These are phyloP conservation scores for Pantelozetes paolii DNA, from an alignment of 2,888 invertebrate species.

Conservation along the genomic window DNA sequence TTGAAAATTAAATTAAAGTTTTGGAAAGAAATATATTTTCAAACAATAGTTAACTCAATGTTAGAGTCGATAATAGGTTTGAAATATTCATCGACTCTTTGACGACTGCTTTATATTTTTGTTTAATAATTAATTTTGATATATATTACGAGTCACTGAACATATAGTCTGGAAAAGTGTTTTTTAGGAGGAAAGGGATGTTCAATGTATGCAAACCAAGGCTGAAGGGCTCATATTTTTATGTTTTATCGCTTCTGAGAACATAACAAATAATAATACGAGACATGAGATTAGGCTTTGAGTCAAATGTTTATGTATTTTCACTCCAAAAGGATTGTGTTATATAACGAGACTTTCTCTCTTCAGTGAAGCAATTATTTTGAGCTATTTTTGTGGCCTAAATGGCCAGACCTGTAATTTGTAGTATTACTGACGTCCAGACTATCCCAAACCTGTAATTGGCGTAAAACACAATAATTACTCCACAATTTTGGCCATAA, in stretches of 20 bases:
- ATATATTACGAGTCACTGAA: not conserved
- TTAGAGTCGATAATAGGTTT: no score
- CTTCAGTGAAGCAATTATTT: not conserved
- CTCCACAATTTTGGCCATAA: not conserved
- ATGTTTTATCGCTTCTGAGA: constrained; percentile 22
- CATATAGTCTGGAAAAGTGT: not conserved
- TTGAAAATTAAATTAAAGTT: not conserved
- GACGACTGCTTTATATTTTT: constrained; percentile 8
- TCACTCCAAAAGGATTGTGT: constrained; percentile 1
- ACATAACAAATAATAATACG: constrained; percentile 1
- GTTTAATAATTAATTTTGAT: not conserved
- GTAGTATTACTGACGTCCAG: constrained; percentile 16
- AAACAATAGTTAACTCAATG: not conserved
- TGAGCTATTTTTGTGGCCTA: not conserved
- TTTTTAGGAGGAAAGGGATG: not conserved
- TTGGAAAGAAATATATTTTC: not conserved
- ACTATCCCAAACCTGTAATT: constrained; percentile 23
- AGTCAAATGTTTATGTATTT: not conserved
- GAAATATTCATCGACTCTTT: not conserved
- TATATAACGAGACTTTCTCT: constrained; percentile 5
- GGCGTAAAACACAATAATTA: constrained; percentile 2
- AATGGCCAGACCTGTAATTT: constrained; percentile 26
- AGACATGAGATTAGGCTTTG: not conserved
- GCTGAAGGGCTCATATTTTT: constrained; percentile 7
- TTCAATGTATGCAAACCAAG: not conserved